These are phyloP conservation scores for Trichomalopsis sarcophagae DNA, from an alignment of 1,140 invertebrate species.

Conservation along the genomic window DNA sequence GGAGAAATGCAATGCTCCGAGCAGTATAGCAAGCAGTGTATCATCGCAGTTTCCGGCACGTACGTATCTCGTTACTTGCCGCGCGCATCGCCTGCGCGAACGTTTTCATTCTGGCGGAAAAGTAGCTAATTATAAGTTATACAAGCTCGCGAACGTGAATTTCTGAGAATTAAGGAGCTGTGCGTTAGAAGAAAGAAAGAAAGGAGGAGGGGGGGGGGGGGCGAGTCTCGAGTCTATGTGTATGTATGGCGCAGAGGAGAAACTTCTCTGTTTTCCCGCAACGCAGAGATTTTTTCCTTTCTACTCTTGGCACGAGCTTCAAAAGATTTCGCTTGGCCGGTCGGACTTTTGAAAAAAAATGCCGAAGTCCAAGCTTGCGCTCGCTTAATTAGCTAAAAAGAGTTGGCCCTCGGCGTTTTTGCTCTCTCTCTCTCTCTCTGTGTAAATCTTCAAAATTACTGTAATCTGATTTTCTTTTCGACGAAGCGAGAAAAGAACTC, in stretches of 20 bases:
- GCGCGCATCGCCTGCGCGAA: neutral
- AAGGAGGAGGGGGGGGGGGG: too few species aligned
- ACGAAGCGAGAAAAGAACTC: neutral
- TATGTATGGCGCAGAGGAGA: neutral
- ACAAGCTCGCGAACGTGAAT: neutral
- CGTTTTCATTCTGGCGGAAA: neutral
- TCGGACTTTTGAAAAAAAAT: neutral
- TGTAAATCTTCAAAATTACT: neutral
- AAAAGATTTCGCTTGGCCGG: neutral
- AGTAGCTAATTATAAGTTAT: slow-evolving; percentile 21
- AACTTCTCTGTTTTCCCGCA: neutral
- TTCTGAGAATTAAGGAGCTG: neutral
- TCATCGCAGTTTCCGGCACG: neutral
- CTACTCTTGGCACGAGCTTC: neutral
- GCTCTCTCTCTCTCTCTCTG: neutral
- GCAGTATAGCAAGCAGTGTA: neutral
- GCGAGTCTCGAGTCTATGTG: neutral
- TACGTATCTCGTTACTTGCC: neutral
- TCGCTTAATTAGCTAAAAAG: slow-evolving; percentile 4
- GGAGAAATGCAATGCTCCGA: neutral
- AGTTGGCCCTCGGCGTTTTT: neutral
- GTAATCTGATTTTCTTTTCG: neutral
- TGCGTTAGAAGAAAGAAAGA: neutral
- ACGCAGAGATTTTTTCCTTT: neutral
- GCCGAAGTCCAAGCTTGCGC: neutral